Conservation (phyloP, 2,888 invertebrate species). For the Sarcophaga carnaria region DNA sequence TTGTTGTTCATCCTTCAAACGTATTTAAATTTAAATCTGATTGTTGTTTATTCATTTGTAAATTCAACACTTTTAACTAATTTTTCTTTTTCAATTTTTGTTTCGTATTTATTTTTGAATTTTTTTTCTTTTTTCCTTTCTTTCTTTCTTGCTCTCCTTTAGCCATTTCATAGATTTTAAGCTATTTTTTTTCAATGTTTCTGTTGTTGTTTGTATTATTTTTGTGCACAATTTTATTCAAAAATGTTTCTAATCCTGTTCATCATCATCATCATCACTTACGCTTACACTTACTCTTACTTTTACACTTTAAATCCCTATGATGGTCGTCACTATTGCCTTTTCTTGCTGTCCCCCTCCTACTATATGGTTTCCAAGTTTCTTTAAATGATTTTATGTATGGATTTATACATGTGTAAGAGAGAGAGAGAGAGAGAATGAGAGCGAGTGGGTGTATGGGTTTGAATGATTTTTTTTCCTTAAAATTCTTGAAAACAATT, state of each 20-base stretch:
- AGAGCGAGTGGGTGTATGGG: neutral
- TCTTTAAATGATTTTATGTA: neutral
- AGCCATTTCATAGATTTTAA: too few species aligned
- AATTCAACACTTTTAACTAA: constrained; percentile 59
- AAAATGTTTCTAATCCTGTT: constrained; percentile 52
- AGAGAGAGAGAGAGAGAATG: neutral
- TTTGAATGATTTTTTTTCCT: neutral
- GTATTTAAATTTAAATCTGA: constrained; percentile 62
- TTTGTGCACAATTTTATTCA: constrained; percentile 13
- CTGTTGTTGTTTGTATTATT: neutral
- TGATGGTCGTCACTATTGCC: neutral
- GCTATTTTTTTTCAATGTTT: constrained; percentile 9
- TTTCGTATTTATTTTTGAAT: neutral
- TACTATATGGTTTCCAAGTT: neutral
- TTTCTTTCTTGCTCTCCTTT: too few species aligned
- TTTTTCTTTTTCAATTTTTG: constrained; percentile 17
- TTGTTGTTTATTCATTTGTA: constrained; percentile 66
- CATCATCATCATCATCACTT: constrained; percentile 17
- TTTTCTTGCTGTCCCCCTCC: neutral
- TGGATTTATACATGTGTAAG: constrained; percentile 16
- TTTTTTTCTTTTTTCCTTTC: neutral
- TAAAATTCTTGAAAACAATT: constrained; percentile 52
- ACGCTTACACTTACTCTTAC: too few species aligned
- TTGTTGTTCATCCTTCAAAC: constrained; percentile 29
- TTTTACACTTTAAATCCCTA: neutral